A percentile compares a stretch with the other conserved stretches of the same genome.
These are phyloP conservation scores for Hedychridium roseum DNA, from an alignment of 2,888 invertebrate genomes.

Conservation along the genomic window DNA sequence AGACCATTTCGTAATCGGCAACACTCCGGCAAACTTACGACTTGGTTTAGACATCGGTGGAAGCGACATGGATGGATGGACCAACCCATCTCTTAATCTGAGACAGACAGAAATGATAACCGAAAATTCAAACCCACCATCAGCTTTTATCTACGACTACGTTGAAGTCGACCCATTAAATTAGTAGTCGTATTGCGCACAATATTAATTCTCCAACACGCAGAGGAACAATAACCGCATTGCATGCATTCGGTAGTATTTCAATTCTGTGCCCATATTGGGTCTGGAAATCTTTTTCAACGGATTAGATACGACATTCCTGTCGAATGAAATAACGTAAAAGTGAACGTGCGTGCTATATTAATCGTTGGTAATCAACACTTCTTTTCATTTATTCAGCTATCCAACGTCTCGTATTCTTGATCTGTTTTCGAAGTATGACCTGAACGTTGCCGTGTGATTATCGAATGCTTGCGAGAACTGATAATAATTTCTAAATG, in stretches of 20 bases:
- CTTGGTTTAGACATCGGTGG: slow-evolving; percentile 61
- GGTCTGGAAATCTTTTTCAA: too few relatives aligned
- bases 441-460: background rate
- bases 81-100: slow-evolving; percentile 47
- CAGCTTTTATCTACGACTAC: slow-evolving; percentile 59
- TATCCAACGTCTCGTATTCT: background rate
- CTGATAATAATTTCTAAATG: background rate
- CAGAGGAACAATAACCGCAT: too few relatives aligned
- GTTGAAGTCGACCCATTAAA: slow-evolving; percentile 60
- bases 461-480: background rate
- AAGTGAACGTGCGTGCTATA: too few relatives aligned
- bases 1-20: slow-evolving; percentile 67
- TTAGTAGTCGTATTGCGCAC: too few relatives aligned
- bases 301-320: too few relatives aligned
- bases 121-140: slow-evolving; percentile 42
- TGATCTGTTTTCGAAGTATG: background rate
- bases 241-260: too few relatives aligned
- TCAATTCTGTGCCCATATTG: too few relatives aligned
- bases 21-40: slow-evolving; percentile 61
- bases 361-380: too few relatives aligned
- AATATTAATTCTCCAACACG: too few relatives aligned
- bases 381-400: too few relatives aligned
- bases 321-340: too few relatives aligned
- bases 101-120: slow-evolving; percentile 48
- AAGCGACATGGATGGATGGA: slow-evolving; percentile 56